phyloP scores from a whole-genome alignment of 1,140 invertebrate species.

The Drosophila mayri region DNA sequence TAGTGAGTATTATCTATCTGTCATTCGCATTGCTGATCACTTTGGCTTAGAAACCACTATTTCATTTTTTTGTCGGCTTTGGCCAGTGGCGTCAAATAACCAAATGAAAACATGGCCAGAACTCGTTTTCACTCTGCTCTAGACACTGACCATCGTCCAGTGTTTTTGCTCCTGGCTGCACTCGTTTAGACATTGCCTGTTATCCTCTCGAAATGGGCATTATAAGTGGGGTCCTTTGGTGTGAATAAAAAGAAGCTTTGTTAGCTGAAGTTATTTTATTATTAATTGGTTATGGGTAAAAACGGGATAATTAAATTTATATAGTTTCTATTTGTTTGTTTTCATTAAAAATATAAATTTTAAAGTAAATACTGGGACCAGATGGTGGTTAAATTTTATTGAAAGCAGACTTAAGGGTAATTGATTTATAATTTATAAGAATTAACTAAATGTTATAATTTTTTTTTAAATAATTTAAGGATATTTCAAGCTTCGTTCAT shows the following conservation, averaged over 20 bases:
- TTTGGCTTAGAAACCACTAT: constrained; percentile 3
- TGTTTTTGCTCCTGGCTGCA: constrained; percentile 5
- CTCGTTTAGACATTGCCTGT: constrained; percentile 16
- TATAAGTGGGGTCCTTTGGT: constrained; percentile 15
- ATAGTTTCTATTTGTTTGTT: no score
- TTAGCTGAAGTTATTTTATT: no score
- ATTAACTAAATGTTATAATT: no score
- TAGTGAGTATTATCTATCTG: not conserved
- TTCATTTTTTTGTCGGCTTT: constrained; percentile 1
- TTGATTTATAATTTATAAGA: not conserved
- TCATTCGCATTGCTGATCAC: constrained; percentile 18
- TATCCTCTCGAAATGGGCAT: constrained; percentile 3
- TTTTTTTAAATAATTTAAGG: not conserved
- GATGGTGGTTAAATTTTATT: not conserved
- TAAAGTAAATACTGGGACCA: not conserved
- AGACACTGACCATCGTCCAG: constrained; percentile 3
- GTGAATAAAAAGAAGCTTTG: constrained; percentile 7
- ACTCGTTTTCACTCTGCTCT: not conserved
- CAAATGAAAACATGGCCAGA: constrained; percentile 37
- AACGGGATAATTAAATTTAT: no score
- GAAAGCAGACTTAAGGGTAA: not conserved
- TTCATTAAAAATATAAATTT: no score
- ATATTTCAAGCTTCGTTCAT: constrained; percentile 1
- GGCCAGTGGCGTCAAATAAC: constrained; percentile 39
- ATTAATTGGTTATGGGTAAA: no score